Evolutionary conservation across 2,113 vertebrate genomes (phyloP).

Genomic region (Plotosus lineatus): DNA sequence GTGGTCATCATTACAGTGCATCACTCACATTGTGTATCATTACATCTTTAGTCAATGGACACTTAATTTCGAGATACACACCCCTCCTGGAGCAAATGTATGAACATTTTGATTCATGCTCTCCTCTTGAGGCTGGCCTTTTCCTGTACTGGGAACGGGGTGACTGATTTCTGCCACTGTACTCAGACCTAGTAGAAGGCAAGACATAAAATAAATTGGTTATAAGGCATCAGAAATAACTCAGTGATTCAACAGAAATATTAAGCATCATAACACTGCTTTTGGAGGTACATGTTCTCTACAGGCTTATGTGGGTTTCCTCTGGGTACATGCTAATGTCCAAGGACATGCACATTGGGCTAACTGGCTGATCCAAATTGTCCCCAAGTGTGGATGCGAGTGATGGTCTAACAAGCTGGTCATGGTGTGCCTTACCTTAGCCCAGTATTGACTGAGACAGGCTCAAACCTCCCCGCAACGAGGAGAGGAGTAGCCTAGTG

Average conservation of each 20-base stretch:
- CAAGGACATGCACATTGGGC: too few relatives aligned
- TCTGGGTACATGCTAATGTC: too few relatives aligned
- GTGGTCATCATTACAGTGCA: too few relatives aligned
- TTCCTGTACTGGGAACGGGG: constrained; percentile 37
- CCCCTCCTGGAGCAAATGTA: constrained; percentile 75
- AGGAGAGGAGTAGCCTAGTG: too few relatives aligned
- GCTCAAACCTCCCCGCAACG: too few relatives aligned
- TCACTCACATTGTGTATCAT: not conserved
- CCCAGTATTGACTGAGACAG: too few relatives aligned
- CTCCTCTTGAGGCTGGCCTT: constrained; percentile 47
- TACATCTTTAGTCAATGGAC: not conserved
- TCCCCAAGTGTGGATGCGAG: too few relatives aligned
- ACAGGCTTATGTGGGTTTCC: too few relatives aligned
- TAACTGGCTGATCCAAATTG: too few relatives aligned
- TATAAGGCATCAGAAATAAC: not conserved
- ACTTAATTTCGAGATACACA: constrained; percentile 34
- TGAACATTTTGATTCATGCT: constrained; percentile 62
- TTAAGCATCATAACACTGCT: not conserved
- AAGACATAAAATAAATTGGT: constrained; percentile 43
- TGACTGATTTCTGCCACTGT: constrained; percentile 50
- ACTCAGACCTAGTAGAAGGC: constrained; percentile 58
- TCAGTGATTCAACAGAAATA: not conserved
- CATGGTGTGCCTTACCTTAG: too few relatives aligned
- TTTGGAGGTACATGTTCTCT: too few relatives aligned
- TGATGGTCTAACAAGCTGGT: too few relatives aligned